Evolutionary conservation across 2,888 invertebrate species (phyloP), one percentile per base, ranked within the genome.

Genomic region (Selenia dentaria): DNA sequence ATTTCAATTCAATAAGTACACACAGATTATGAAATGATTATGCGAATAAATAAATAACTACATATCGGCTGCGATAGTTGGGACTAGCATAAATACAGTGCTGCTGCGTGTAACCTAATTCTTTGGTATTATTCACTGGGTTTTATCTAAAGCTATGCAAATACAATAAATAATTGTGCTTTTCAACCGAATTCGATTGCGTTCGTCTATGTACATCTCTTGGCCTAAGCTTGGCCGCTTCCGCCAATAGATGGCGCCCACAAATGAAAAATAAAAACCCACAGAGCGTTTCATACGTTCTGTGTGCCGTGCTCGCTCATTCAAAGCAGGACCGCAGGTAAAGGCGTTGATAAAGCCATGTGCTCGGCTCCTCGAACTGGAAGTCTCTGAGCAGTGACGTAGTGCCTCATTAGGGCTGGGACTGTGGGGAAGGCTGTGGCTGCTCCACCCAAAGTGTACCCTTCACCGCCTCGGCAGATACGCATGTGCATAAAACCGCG

Each of bases 401-500:
- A 98, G 83, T 98, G 97, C 62, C 96, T 94, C 74, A 99, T 96
- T 94, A 99, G 96, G 70, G 97, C 96, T n/a, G 98, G 98, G 57
- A 99, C 97, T 37, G 95, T 95, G 33, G 94, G 94, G 78, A 98
- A 99, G 13, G 97, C 97, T 54, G 97, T 96, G 71, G 97, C 96
- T 76, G 98, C 98, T 57, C 97, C 96, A 3, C 98, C 98, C 63
- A 99, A 88, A 39, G 98, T 97, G 79, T 95, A 98, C 46, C 95
- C 95, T 47, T 96, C 96, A 8, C 93, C 91, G 40, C 94, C 93
- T 63, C 94, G 94, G 77, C 96, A 96, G 55, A 99, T 98, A 64
- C 98, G 94, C 96, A 99, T 97, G 82, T 99, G 98, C 96, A 99
- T 98, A 72, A 97, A 98, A 35, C 98, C 98, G 71, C 96, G 94